These are phyloP conservation scores for Stylophora pistillata DNA, from an alignment of 64 coral and sea anemone species.

Conservation along the genomic window DNA sequence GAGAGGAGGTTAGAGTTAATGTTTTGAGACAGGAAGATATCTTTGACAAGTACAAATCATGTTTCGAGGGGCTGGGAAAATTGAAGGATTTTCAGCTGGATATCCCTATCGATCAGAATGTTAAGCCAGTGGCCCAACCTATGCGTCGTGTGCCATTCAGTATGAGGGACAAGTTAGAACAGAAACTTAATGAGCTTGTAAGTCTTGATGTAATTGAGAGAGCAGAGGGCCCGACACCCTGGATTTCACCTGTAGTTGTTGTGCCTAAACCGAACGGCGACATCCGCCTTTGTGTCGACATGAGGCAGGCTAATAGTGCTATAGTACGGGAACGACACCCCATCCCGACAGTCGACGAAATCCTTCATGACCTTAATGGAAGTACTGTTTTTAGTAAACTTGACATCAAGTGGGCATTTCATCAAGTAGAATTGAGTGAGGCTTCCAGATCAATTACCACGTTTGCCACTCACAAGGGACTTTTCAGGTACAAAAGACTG, in stretches of 20 bases:
- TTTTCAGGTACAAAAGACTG: too few species aligned
- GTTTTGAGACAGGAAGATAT: constrained; percentile 21
- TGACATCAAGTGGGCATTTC: constrained; percentile 40
- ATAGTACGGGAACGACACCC: constrained; percentile 48
- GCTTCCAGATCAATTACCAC: constrained; percentile 42
- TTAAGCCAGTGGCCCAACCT: constrained; percentile 29
- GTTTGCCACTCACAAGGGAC: constrained; percentile 43
- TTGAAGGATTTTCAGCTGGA: constrained; percentile 18
- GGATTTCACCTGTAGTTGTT: constrained; percentile 50
- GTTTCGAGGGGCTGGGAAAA: constrained; percentile 47
- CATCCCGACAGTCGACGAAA: constrained; percentile 47
- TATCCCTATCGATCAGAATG: constrained; percentile 19
- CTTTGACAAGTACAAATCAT: constrained; percentile 38
- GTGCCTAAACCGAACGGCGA: constrained; percentile 26
- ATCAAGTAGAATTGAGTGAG: constrained; percentile 41
- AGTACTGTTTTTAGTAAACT: constrained; percentile 39
- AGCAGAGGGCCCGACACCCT: background rate
- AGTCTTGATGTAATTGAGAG: constrained; percentile 22
- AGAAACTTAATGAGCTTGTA: too few species aligned
- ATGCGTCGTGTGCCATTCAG: constrained; percentile 27
- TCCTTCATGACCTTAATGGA: constrained; percentile 20
- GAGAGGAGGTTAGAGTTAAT: constrained; percentile 41
- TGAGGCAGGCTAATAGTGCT: constrained; percentile 49
- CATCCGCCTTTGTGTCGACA: constrained; percentile 47
- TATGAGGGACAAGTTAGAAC: constrained; percentile 19